Evolutionary conservation across 1,140 invertebrate genomes (phyloP).

Genomic region (Bombus picipes): DNA sequence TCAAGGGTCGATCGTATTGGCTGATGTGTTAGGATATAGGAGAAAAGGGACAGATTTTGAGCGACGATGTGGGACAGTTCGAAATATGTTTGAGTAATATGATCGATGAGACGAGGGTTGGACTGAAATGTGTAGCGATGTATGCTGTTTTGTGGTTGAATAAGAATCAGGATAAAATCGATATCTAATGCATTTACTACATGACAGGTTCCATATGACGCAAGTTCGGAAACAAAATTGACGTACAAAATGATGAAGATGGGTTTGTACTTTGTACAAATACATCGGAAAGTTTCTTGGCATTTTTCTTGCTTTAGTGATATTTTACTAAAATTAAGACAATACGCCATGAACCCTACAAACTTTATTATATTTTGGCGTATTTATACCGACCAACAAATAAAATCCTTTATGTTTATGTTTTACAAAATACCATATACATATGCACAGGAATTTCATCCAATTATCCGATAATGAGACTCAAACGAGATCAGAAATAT

Average conservation of each 20-base stretch:
- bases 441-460: neutral
- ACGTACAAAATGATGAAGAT: neutral
- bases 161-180: neutral
- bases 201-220: neutral
- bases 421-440: neutral
- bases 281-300: neutral
- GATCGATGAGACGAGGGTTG: slow-evolving; percentile 21
- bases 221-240: neutral
- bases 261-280: neutral
- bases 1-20: neutral
- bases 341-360: neutral
- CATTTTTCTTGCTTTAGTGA: neutral
- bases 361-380: neutral
- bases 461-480: neutral
- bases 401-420: neutral
- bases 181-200: neutral
- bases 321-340: too few relatives aligned
- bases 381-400: neutral
- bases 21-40: neutral
- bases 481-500: neutral
- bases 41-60: neutral
- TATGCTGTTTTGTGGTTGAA: slow-evolving; percentile 6
- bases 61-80: neutral
- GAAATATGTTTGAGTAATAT: neutral
- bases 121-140: neutral